These are phyloP conservation scores for Pomatostomus ruficeps DNA, from an alignment of 2,113 vertebrate genomes.

Conservation along the genomic window DNA sequence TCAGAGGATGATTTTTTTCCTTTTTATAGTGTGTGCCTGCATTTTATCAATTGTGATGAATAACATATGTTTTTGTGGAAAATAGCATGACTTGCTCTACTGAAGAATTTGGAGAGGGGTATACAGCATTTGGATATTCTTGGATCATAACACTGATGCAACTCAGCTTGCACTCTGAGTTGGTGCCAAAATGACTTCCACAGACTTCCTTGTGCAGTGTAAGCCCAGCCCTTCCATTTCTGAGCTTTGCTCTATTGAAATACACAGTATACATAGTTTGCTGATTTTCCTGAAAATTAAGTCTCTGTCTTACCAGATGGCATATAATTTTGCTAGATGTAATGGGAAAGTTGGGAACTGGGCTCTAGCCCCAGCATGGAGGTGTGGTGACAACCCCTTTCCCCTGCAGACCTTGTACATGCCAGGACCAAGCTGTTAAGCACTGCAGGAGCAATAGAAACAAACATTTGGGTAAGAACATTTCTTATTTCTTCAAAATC, in stretches of 20 bases:
- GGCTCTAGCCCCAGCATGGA: neutral
- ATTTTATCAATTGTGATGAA: neutral
- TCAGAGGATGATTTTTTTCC: neutral
- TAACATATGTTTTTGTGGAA: neutral
- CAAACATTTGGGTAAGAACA: neutral
- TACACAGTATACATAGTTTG: neutral
- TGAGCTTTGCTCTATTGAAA: neutral
- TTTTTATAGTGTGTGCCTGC: neutral
- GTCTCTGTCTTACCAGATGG: neutral
- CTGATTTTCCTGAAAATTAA: neutral
- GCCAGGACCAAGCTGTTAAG: fast-evolving
- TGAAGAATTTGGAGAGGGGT: neutral
- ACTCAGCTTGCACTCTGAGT: neutral
- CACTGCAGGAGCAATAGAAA: neutral
- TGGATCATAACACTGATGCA: neutral
- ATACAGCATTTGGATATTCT: neutral
- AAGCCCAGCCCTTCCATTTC: neutral
- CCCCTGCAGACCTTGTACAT: fast-evolving
- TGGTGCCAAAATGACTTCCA: neutral
- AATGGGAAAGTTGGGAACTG: neutral
- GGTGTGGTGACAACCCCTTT: neutral
- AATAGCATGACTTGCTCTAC: neutral
- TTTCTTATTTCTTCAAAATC: neutral
- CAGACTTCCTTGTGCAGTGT: neutral
- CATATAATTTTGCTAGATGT: neutral